Percentiles rank a stretch among this genome's conserved stretches.
These are phyloP conservation scores for Onychomys leucogaster DNA, from an alignment of 2,797 vertebrate species.

Conservation along the genomic window DNA sequence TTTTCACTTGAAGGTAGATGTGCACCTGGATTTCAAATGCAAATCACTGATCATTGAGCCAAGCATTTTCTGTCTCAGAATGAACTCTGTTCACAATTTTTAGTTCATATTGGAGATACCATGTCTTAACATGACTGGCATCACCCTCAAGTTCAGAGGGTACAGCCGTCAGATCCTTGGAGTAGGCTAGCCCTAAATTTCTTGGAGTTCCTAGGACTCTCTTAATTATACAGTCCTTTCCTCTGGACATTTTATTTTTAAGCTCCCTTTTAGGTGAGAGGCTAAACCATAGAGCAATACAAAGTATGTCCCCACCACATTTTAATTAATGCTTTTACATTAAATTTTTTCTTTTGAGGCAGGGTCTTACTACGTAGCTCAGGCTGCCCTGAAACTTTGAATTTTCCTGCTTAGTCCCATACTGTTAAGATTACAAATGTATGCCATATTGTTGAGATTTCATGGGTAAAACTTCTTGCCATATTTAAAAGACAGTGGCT, in stretches of 20 bases:
- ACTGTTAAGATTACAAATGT: background rate
- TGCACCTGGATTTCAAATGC: background rate
- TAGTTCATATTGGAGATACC: background rate
- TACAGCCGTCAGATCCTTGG: background rate
- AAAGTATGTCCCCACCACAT: background rate
- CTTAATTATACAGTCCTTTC: background rate
- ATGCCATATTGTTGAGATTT: background rate
- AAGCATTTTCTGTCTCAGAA: background rate
- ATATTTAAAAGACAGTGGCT: background rate
- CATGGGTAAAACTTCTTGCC: background rate
- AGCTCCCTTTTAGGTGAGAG: background rate
- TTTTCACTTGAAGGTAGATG: slow-evolving; percentile 67
- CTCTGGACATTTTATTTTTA: background rate
- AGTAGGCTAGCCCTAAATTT: background rate
- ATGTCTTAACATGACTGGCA: background rate
- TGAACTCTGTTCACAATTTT: background rate
- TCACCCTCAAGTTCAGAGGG: background rate
- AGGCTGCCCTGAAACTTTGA: background rate
- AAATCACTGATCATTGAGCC: background rate
- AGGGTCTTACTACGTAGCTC: background rate
- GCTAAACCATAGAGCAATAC: background rate
- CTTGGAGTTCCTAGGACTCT: background rate
- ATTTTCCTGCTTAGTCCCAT: too few species aligned
- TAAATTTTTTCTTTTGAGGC: background rate
- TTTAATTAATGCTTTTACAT: background rate